Evolutionary conservation across 1,140 invertebrate species (phyloP), one percentile per base, ranked within the genome.

Genomic region (Theocolax elegans): DNA sequence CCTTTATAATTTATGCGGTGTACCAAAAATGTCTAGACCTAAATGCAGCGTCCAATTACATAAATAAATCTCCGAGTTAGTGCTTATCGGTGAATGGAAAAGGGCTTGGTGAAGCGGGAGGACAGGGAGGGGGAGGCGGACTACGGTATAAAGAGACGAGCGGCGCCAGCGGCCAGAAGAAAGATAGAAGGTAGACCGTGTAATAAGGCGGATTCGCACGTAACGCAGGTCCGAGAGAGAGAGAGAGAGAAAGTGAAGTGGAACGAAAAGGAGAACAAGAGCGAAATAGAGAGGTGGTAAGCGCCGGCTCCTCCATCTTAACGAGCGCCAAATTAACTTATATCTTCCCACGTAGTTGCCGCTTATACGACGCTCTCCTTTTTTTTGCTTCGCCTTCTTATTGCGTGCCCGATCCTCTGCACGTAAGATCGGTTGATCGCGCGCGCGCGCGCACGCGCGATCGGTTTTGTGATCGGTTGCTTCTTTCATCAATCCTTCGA

Each of bases 281-380:
- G 46, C 19, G 56, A 59, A 15, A 23, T 25, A 60, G 25, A 23
- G 27, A 31, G 25, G 58, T 60, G 62, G 59, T 25, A 49, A 65
- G 69, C 63, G 71, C 71, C 71, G 58, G 51, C 64, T 72, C 44
- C 51, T 67, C 29, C 64, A 67, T 44, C 49, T 72, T 67, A 72
- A 68, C 56, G 59, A 66, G 48, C 64, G 67, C 23, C 72, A 73
- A 73, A 71, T 73, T 73, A 73, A 71, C 67, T 73, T 67, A 71
- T 73, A 73, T 73, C 72, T 73, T 73, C 59, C 72, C 67, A 70
- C 67, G 62, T 69, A 69, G 62, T 70, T 69, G 53, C 56, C 54
- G 60, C 42, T 59, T 64, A 68, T 64, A 63, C 46, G 46, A 10
- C 25, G 25, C 35, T 64, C 60, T 58, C 35, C 17, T 44, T 49